Conservation (phyloP, 2,797 vertebrate species). For the Pyrocephalus nanus region DNA sequence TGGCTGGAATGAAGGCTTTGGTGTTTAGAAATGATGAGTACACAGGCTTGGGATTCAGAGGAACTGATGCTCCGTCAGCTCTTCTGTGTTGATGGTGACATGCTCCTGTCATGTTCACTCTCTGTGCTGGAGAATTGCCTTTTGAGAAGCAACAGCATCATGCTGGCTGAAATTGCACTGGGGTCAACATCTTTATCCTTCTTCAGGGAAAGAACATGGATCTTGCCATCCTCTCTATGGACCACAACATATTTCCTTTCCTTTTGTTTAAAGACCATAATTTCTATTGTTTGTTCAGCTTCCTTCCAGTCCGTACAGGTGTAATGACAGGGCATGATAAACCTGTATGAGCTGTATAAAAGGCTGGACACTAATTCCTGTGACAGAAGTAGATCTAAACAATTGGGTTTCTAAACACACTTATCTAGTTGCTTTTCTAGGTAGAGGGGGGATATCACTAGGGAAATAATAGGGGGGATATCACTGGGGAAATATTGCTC, state of each 20-base stretch:
- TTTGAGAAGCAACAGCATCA: conserved; percentile 4
- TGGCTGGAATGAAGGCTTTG: neutral
- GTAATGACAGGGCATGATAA: neutral
- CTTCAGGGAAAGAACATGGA: neutral
- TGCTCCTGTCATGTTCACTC: conserved; percentile 14
- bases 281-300: neutral
- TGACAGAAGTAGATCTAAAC: neutral
- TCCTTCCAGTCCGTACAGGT: neutral
- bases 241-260: neutral
- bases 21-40: neutral
- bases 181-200: neutral
- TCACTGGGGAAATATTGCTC: neutral
- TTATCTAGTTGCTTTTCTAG: neutral
- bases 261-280: neutral
- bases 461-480: neutral
- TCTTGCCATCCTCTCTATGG: neutral
- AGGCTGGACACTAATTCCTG: neutral
- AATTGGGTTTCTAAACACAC: neutral
- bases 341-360: neutral
- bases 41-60: neutral
- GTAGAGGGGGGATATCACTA: neutral
- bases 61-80: neutral
- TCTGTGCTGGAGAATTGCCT: neutral
- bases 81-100: neutral
- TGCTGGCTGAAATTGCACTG: neutral